Conservation (phyloP, 2,113 vertebrate species). For the Vulpes ferrilata region DNA sequence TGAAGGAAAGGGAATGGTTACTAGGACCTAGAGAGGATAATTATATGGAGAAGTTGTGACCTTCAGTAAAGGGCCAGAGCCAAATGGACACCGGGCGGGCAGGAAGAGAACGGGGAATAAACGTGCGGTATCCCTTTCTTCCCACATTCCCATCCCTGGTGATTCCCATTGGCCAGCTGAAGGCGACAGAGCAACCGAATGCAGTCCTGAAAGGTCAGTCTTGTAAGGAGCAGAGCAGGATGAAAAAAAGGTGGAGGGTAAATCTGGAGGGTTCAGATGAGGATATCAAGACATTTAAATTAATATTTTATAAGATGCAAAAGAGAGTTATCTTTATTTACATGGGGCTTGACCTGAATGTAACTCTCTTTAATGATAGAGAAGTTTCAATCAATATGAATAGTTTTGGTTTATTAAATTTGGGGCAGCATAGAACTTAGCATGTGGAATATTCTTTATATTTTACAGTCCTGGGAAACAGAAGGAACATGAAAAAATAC, state of each 20-base stretch:
- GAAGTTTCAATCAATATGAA: not conserved
- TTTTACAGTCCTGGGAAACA: conserved; percentile 13
- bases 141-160: not conserved
- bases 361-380: conserved; percentile 3
- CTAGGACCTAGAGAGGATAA: not conserved
- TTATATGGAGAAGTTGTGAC: not conserved
- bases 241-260: not conserved
- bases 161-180: not conserved
- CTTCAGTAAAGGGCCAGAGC: not conserved
- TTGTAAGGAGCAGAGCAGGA: not conserved
- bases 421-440: not conserved
- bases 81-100: not conserved
- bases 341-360: not conserved
- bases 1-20: not conserved
- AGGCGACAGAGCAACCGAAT: not conserved
- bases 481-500: not conserved
- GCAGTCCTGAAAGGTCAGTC: not conserved
- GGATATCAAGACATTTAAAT: not conserved
- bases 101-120: not conserved
- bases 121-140: not conserved
- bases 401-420: conserved; percentile 1
- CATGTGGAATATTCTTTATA: not conserved
- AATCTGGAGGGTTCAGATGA: not conserved
- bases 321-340: not conserved
- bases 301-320: not conserved